Conservation (phyloP, 2,888 invertebrate species). For the Taphrorychus bicolor region DNA sequence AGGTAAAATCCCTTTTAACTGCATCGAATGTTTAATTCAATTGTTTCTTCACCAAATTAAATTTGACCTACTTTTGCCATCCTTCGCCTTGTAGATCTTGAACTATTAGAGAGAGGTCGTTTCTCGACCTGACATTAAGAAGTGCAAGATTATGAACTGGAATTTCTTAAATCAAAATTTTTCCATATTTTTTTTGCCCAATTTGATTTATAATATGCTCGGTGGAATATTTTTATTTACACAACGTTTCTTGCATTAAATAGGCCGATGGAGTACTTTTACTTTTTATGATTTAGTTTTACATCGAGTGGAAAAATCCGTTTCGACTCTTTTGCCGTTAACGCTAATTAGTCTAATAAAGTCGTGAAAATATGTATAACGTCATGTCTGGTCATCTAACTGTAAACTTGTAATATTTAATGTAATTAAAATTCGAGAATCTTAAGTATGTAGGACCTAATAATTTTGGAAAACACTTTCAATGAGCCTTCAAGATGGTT, state of each 20-base stretch:
- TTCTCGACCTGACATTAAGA: not conserved
- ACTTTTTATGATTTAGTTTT: too few relatives aligned
- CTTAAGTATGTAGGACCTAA: too few relatives aligned
- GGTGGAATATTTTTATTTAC: not conserved
- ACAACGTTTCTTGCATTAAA: not conserved
- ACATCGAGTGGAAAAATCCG: not conserved
- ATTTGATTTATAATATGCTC: not conserved
- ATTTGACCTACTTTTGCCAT: not conserved
- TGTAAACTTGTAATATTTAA: too few relatives aligned
- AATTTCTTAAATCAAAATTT: not conserved
- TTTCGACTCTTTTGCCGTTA: too few relatives aligned
- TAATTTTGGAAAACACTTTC: too few relatives aligned
- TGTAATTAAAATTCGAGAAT: too few relatives aligned
- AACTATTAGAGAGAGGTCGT: not conserved
- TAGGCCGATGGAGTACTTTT: not conserved
- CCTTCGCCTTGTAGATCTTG: not conserved
- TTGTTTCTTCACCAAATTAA: not conserved
- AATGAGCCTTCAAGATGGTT: too few relatives aligned
- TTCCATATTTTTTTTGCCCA: not conserved
- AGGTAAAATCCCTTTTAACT: slow-evolving; percentile 67
- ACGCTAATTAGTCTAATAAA: too few relatives aligned
- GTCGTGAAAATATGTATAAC: too few relatives aligned
- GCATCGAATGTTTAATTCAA: not conserved
- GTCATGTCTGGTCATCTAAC: too few relatives aligned
- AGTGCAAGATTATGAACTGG: too few relatives aligned